Base-by-base conservation (phyloP, 1,140 invertebrate genomes). In the Atopsyche davidsoni region DNA sequence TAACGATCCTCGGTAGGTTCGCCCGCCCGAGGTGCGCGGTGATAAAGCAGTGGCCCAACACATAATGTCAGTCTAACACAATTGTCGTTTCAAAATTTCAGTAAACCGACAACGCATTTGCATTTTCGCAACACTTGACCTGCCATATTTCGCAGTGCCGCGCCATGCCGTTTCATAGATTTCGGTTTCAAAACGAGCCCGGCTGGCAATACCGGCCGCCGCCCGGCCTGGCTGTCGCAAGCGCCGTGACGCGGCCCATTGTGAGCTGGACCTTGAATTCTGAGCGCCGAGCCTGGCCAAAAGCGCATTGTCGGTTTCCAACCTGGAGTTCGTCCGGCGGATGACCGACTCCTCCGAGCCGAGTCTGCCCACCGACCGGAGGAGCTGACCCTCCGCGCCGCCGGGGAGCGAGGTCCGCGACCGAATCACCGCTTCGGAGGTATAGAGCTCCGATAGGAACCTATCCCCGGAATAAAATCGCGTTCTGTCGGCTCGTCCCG, bases 91-190 rank as follows among this genome's bases (percentile, higher is more conserved):
- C 54, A 57, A 57, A 57, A 57, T 57, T 57, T 52, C 48, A 52
- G 46, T 41, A 57, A 57, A 52, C 40, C 46, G 50, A 36, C 49
- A 43, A 17, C 50, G 41, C 55, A 58, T 58, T 58, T 58, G 51
- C 55, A 58, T 58, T 58, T 58, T 58, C 51, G 55, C 55, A 58
- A 58, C 51, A 53, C 47, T 58, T 58, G 55, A 58, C 55, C 55
- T 40, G 55, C 51, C 51, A 53, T 58, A 51, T 58, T 58, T 58
- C 51, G 51, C 55, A 58, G 50, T 18, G 42, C 46, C 17, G 35
- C 17, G 23, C 17, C 21, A 19, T 35, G 34, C 45, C 21, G 46
- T 56, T 56, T 56, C 54, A 56, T 52, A 56, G 48, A 56, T 56
- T 50, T 55, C 44, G 31, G 40, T 57, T 57, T 57, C 55, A 39